These are phyloP conservation scores for Globodera ellingtonae DNA, from an alignment of 1,140 invertebrate species.

Conservation along the genomic window DNA sequence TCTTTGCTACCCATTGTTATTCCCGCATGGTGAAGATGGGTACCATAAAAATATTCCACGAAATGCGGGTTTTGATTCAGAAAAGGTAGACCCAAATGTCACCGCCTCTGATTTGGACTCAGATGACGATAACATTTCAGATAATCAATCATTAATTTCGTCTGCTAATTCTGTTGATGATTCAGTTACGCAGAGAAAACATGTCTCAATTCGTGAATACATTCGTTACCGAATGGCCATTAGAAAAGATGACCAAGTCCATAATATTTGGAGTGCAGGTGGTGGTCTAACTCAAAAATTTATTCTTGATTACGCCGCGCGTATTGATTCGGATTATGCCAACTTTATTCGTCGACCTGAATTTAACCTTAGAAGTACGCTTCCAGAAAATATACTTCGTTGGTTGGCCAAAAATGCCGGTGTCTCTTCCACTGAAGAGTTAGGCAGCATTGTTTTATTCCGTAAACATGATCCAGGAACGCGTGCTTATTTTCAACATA, in stretches of 20 bases:
- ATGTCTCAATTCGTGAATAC: background rate
- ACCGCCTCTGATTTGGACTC: too few species aligned
- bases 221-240: background rate
- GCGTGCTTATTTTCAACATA: background rate
- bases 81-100: too few species aligned
- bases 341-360: background rate
- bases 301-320: background rate
- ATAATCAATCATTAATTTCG: too few species aligned
- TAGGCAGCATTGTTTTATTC: background rate
- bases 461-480: background rate
- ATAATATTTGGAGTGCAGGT: background rate
- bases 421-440: background rate
- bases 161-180: too few species aligned
- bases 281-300: constrained; percentile 1
- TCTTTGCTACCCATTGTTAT: background rate
- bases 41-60: background rate
- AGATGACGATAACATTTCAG: background rate
- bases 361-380: background rate
- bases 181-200: background rate
- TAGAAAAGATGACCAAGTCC: background rate
- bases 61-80: too few species aligned
- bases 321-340: background rate
- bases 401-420: background rate
- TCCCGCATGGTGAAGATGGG: background rate
- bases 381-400: background rate